Conservation (phyloP, 2,888 invertebrate species). For the Matsumyia berberina region DNA sequence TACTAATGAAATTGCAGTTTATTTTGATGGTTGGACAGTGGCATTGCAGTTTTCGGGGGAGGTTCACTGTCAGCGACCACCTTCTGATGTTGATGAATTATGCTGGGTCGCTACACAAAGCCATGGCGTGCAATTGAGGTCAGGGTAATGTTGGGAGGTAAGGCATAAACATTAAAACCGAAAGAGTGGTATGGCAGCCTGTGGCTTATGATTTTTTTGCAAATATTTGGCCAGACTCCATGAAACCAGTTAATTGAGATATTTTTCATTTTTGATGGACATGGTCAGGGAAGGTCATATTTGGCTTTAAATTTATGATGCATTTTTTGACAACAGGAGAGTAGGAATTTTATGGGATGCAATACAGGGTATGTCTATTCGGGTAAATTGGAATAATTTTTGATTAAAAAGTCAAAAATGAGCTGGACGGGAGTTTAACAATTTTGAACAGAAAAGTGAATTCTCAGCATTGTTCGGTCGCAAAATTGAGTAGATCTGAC, state of each 20-base stretch:
- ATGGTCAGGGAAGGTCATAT: slow-evolving; percentile 32
- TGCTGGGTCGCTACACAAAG: slow-evolving; percentile 16
- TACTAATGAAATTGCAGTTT: slow-evolving; percentile 62
- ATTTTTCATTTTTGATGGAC: slow-evolving; percentile 39
- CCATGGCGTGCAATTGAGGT: slow-evolving; percentile 42
- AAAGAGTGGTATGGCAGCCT: slow-evolving; percentile 44
- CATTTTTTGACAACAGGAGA: background rate
- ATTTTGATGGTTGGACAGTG: slow-evolving; percentile 46
- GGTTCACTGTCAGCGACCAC: slow-evolving; percentile 56
- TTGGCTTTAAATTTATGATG: slow-evolving; percentile 3
- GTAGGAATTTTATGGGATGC: background rate
- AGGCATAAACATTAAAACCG: slow-evolving; percentile 4
- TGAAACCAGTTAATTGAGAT: slow-evolving; percentile 55
- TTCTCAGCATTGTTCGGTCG: too few relatives aligned
- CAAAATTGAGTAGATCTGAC: too few relatives aligned
- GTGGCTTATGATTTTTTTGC: slow-evolving; percentile 57
- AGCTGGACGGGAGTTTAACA: too few relatives aligned
- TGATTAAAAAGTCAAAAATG: too few relatives aligned
- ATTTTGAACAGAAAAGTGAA: too few relatives aligned
- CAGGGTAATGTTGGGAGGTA: slow-evolving; percentile 52
- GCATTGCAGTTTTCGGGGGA: slow-evolving; percentile 13
- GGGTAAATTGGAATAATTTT: background rate
- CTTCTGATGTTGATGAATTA: slow-evolving; percentile 66
- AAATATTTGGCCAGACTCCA: slow-evolving; percentile 28
- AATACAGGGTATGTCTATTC: slow-evolving; percentile 30